Percentiles rank a stretch among this genome's conserved stretches.
Evolutionary conservation across 2,888 invertebrate genomes (phyloP).

Genomic region (Dryococelus australis): DNA sequence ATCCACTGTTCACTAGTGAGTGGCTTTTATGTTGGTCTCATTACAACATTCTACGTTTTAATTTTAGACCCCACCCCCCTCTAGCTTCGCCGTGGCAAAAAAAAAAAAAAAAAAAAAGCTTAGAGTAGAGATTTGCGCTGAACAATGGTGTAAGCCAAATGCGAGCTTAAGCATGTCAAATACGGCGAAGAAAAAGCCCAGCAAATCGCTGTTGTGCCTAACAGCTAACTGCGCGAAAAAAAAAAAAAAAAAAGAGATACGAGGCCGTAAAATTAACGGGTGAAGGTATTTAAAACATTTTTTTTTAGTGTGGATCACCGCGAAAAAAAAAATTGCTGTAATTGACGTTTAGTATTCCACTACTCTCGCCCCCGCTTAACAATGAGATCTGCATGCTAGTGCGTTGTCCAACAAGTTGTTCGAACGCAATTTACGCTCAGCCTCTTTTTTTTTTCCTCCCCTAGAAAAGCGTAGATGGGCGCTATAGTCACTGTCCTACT

Average conservation of each 20-base stretch:
- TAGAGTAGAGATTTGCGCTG: not conserved
- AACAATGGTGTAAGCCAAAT: not conserved
- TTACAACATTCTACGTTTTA: not conserved
- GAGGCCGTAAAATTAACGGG: not conserved
- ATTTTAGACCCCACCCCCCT: not conserved
- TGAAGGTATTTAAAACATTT: constrained; percentile 7
- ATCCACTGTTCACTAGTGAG: not conserved
- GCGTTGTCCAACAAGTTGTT: not conserved
- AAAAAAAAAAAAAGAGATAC: not conserved
- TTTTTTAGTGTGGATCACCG: not conserved
- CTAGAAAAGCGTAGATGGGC: no score
- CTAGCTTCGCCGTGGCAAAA: not conserved
- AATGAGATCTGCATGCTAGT: not conserved
- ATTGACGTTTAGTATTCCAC: not conserved
- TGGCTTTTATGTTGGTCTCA: not conserved
- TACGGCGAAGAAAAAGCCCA: not conserved
- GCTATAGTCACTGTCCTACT: no score
- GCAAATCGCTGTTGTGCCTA: not conserved
- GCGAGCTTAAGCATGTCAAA: not conserved
- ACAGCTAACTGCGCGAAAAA: not conserved
- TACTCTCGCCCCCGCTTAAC: not conserved
- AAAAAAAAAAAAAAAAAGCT: no score
- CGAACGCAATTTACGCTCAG: not conserved
- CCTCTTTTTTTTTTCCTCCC: not conserved
- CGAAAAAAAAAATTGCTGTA: not conserved